Percentiles rank a stretch among this genome's conserved stretches.
Evolutionary conservation across 2,888 invertebrate genomes (phyloP).

Genomic region (Drosophila hamatofila): DNA sequence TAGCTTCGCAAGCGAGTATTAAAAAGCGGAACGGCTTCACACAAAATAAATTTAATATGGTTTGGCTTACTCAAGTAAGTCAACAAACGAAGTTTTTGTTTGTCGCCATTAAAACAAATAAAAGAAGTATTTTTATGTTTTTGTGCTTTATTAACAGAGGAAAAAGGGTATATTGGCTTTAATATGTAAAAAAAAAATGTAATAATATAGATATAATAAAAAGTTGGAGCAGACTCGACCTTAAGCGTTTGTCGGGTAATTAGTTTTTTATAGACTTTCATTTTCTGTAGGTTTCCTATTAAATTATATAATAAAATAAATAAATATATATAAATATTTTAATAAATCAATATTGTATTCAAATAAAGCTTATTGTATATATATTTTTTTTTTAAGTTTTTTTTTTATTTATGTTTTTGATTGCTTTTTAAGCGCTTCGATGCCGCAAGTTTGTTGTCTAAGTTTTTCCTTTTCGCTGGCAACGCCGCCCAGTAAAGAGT

Average conservation of each 20-base stretch:
- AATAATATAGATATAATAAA: too few species aligned
- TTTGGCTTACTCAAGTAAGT: background rate
- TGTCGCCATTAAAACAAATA: background rate
- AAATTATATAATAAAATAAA: too few species aligned
- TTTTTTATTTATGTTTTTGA: background rate
- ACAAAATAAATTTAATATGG: background rate
- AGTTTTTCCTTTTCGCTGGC: slow-evolving; percentile 55
- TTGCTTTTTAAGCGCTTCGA: background rate
- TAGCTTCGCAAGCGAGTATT: background rate
- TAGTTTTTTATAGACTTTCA: too few species aligned
- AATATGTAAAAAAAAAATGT: too few species aligned
- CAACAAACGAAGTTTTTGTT: background rate
- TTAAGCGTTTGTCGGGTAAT: too few species aligned
- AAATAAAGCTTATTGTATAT: too few species aligned
- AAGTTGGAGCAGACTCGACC: too few species aligned
- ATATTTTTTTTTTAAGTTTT: background rate
- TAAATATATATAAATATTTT: too few species aligned
- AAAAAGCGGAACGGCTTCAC: background rate
- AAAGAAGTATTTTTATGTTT: background rate
- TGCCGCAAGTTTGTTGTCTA: slow-evolving; percentile 55
- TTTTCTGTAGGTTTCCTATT: too few species aligned
- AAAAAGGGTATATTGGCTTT: too few species aligned
- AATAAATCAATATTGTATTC: too few species aligned
- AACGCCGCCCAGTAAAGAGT: slow-evolving; percentile 46
- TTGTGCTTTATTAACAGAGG: too few species aligned